Evolutionary conservation across 2,113 vertebrate species (phyloP).

Genomic region (Jacana jacana): DNA sequence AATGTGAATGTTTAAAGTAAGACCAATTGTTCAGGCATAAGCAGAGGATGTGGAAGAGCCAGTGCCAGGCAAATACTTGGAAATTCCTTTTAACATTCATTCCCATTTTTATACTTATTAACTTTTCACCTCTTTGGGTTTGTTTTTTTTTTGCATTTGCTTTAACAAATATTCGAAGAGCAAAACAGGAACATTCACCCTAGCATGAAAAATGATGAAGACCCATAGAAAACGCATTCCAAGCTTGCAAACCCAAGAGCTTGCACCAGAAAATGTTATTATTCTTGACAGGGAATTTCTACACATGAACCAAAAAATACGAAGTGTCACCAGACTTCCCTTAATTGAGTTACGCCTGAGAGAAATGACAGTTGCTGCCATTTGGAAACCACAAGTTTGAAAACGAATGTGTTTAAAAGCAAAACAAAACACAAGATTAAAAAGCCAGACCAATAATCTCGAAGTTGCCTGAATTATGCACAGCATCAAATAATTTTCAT

Average conservation of each 20-base stretch:
- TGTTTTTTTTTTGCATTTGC: conserved; percentile 1
- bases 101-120: neutral
- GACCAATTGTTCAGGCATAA: neutral
- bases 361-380: conserved; percentile 22
- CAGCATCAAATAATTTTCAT: conserved; percentile 1
- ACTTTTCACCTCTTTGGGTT: neutral
- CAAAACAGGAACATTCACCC: conserved; percentile 1
- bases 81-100: neutral
- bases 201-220: neutral
- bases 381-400: conserved; percentile 37
- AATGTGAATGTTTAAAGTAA: neutral
- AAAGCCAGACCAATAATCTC: neutral
- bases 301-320: conserved; percentile 39
- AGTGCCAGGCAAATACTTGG: neutral
- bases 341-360: conserved; percentile 43
- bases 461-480: neutral
- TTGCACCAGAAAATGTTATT: conserved; percentile 5
- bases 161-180: neutral
- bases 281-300: conserved; percentile 28
- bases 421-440: conserved; percentile 1
- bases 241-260: neutral
- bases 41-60: neutral
- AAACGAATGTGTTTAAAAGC: neutral
- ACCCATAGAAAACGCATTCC: conserved; percentile 13
- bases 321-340: conserved; percentile 8